Evolutionary conservation across 2,797 vertebrate genomes (phyloP), one percentile per base, ranked within the genome.

Genomic region (Myripristis murdjan): DNA sequence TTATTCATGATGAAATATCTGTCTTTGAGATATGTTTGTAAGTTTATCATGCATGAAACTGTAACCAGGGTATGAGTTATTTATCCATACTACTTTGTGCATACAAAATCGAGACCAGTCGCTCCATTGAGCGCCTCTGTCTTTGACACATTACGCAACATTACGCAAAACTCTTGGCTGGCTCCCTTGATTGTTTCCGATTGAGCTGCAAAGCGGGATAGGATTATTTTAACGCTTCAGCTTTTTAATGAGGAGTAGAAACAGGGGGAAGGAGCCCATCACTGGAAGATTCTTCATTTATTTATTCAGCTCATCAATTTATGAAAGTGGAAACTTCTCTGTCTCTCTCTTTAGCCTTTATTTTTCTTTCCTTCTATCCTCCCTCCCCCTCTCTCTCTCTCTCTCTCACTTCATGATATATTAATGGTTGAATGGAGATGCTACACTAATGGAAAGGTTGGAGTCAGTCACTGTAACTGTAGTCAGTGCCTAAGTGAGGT

Each of bases 401-500:
- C 28, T 56, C n/a, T 39, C 54, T 49, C 12, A 10, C 20, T 49
- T 47, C 22, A 18, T 48, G n/a, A 18, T 8, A 18, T 20, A 23
- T 49, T 23, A 49, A 37, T 56, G 31, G 31, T 12, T 39, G 52
- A 33, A 54, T 54, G 52, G 52, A 31, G 26, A 54, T 31, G 26
- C 6, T 16, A 16, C n/a, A 9, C 6, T 16, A 31, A 16, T 54
- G 26, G 26, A 28, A 54, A 12, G 52, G 51, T 28, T n/a, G 28
- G 28, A 54, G 28, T 54, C 24, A 6, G 26, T 54, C 54, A 11
- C 54, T 6, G 18, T 37, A 5, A 12, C 14, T 3, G 18, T 23
- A 10, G 14, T 22, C 33, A 14, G 22, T 5, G 22, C 20, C 9
- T 35, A 8, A 10, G 37, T 39, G 28, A 28, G 4, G 4, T 4